Base-by-base conservation (phyloP, 2,797 vertebrate genomes). In the Bradypodion ventrale region DNA sequence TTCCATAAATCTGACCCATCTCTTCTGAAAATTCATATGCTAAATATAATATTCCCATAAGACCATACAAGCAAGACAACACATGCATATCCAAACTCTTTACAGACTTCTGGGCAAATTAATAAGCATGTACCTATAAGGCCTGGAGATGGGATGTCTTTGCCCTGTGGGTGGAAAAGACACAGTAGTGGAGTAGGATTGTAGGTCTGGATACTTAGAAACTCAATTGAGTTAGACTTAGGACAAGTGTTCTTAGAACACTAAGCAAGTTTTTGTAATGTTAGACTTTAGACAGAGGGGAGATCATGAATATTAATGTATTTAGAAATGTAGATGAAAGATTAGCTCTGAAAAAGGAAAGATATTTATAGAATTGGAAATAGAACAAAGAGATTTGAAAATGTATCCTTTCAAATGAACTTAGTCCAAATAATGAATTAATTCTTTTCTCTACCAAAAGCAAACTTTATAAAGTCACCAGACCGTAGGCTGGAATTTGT, bases 361-460 rank as follows among this genome's bases (percentile, higher is more conserved):
- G 23, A 8, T 60, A 29, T 81, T 40, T 59, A 69, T 69, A 73
- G 56, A 27, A 9, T 25, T 49, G 25, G 25, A 6, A 75, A 44
- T 25, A 65, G 60, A 75, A 75, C 32, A 83, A 82, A 75, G 72
- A 66, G 52, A 63, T 44, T 27, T 49, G 21, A 49, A 46, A 59
- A 74, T 66, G 46, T 83, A 66, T 83, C 44, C 44, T 75, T 82
- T 65, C 72, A 65, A 35, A 56, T 46, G 27, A 44, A 37, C 65
- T 23, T 42, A 29, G 44, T n/a, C 42, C 10, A 82, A 35, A 37
- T 62, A 75, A 49, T 82, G 59, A 63, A 82, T 59, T 59, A 82
- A 62, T 65, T 25, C n/a, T 75, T 10, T 49, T 72, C 37, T 46
- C 25, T 65, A 66, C 60, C 15, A 83, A 83, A 83, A 83, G 25